Conservation (phyloP, 2,797 vertebrate genomes). For the Phoxinus dragarum region DNA sequence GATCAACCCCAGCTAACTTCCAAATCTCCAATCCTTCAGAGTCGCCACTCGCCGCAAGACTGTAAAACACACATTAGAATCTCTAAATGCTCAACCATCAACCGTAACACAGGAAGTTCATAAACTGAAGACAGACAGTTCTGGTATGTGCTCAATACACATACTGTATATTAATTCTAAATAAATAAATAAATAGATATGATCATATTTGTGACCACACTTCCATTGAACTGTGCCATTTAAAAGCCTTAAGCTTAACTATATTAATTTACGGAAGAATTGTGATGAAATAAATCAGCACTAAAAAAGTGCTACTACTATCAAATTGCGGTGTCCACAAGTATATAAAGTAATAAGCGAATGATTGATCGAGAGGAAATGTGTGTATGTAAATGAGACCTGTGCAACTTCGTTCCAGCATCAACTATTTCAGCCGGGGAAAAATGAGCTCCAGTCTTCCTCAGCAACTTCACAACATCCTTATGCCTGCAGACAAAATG, state of each 20-base stretch:
- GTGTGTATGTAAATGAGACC: slow-evolving; percentile 71
- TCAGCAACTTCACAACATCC: slow-evolving; percentile 82
- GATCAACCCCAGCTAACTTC: slow-evolving; percentile 85
- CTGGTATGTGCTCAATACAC: not conserved
- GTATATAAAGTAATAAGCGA: slow-evolving; percentile 23
- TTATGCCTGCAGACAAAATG: slow-evolving; percentile 74
- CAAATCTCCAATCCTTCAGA: slow-evolving; percentile 84
- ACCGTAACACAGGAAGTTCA: not conserved
- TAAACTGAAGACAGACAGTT: not conserved
- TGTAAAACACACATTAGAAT: slow-evolving; percentile 59
- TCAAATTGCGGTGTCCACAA: not conserved
- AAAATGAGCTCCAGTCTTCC: slow-evolving; percentile 87
- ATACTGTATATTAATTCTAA: not conserved
- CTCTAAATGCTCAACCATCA: not conserved
- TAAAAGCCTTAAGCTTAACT: not conserved
- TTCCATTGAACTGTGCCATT: not conserved
- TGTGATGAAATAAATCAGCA: not conserved
- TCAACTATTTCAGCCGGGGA: slow-evolving; percentile 83
- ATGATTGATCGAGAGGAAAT: not conserved
- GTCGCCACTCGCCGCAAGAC: slow-evolving; percentile 83
- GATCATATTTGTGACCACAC: not conserved
- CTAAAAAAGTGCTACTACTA: not conserved
- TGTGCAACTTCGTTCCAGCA: slow-evolving; percentile 86
- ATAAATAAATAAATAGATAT: not conserved
- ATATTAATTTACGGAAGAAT: not conserved